Evolutionary conservation across 37 sponge, comb jelly and placozoan genomes (phyloP).

Genomic region (Ephydatia muelleri): DNA sequence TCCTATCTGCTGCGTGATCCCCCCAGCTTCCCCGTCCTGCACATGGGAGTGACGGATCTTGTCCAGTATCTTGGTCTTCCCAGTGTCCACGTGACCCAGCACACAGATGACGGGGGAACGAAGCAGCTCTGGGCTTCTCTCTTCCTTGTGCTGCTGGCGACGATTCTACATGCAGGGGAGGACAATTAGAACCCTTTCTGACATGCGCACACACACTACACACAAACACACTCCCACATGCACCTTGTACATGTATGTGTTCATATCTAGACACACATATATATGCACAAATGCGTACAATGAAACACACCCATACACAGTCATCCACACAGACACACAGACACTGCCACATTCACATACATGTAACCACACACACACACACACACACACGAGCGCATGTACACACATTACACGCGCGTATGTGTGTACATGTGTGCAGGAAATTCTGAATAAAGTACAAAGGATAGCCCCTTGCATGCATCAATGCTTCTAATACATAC

Average conservation of each 20-base stretch:
- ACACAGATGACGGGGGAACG: slow-evolving; percentile 98
- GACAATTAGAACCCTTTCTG: background rate
- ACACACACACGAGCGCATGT: no score
- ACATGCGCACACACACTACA: background rate
- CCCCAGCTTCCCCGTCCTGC: slow-evolving; percentile 99
- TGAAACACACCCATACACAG: slow-evolving; percentile 23
- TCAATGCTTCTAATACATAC: no score
- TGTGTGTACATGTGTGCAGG: no score
- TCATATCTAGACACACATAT: background rate
- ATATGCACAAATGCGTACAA: background rate
- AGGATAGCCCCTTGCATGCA: no score
- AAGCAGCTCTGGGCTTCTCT: slow-evolving; percentile 59
- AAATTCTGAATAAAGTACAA: no score
- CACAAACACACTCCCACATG: background rate
- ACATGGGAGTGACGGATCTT: slow-evolving; percentile 88
- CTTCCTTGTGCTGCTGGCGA: slow-evolving; percentile 41
- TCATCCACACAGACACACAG: no score
- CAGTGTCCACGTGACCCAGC: slow-evolving; percentile 99
- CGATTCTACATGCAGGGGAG: slow-evolving; percentile 47
- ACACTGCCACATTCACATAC: background rate
- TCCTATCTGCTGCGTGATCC: slow-evolving; percentile 99
- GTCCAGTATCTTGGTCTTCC: slow-evolving; percentile 99
- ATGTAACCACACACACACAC: slow-evolving; percentile 11
- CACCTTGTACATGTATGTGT: background rate
- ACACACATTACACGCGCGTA: no score